Base-by-base conservation (phyloP, 2,113 vertebrate species). In the Rhea pennata region DNA sequence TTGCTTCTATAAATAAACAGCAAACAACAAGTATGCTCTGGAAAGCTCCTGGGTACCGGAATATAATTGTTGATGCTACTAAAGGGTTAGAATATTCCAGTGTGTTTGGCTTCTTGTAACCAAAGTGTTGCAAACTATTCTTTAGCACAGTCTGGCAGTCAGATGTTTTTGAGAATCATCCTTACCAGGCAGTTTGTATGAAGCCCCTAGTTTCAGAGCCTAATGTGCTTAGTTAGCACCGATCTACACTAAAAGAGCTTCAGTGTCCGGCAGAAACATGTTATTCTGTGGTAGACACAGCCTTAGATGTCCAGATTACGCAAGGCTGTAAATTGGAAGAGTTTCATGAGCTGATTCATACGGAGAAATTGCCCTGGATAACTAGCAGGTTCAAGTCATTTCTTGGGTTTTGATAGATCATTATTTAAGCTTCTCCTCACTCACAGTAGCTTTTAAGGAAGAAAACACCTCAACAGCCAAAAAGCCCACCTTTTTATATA, bases 11-110 rank as follows among this genome's bases (percentile, higher is more conserved):
- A 58, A 58, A 58, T 33, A 58, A 58, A 33, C 16, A 51, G 3
- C 36, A 84, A 77, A 54, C 36, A 77, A 54, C 36, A 84, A 36
- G 13, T 15, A n/a, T 3, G 40, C 70, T 33, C 33, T 58, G 29
- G 58, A 48, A 83, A 80, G 5, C 6, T 85, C 16, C 26, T 66
- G 27, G 10, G 33, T 83, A 36, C 62, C 69, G 50, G 22, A 80
- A 27, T 0, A 2, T 15, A n/a, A 6, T 24, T 44, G 61, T 15
- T 19, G 23, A 0, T 22, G 62, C 29, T 79, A 11, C 12, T 22
- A 8, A 53, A 85, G 27, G 9, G 9, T 48, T 12, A 54, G 22
- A 54, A 58, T 5, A 48, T 0, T 0, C 12, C 17, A 9, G 10
- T 66, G 36, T 11, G 6, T 81, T 64, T 80, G 29, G 12, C 11